phyloP scores from a whole-genome alignment of 1,140 invertebrate genomes.

The Drosophila mayri region DNA sequence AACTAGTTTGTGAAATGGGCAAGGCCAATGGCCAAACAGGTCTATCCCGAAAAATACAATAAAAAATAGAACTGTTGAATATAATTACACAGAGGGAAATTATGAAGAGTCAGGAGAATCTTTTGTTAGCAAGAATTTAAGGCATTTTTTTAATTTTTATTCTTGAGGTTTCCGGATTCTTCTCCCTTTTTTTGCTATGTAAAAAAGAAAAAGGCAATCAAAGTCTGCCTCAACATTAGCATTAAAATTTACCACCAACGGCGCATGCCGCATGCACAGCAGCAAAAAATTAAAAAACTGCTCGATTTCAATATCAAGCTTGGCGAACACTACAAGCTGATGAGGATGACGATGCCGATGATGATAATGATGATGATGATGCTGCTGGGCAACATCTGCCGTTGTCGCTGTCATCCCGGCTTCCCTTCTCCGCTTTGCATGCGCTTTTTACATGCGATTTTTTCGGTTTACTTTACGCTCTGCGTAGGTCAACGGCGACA shows the following conservation, averaged over 20 bases:
- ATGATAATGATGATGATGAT: constrained; percentile 26
- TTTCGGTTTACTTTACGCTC: constrained; percentile 65
- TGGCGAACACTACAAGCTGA: constrained; percentile 25
- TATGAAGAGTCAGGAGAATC: neutral
- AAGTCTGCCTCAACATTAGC: constrained; percentile 31
- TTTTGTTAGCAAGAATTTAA: neutral
- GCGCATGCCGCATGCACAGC: constrained; percentile 57
- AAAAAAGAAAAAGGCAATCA: constrained; percentile 23
- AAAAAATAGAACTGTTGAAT: constrained; percentile 19
- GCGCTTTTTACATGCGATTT: constrained; percentile 66
- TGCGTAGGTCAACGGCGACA: constrained; percentile 80
- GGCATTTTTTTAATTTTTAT: too few species aligned
- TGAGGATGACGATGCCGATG: constrained; percentile 12
- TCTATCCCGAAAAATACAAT: constrained; percentile 50
- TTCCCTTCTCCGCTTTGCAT: constrained; percentile 55
- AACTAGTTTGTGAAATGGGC: constrained; percentile 64
- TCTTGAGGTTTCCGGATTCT: neutral
- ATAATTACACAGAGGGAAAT: neutral
- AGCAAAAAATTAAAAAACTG: constrained; percentile 60
- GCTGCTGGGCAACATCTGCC: constrained; percentile 77
- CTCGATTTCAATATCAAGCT: constrained; percentile 69
- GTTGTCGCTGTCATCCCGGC: constrained; percentile 50
- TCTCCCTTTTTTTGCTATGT: constrained; percentile 10
- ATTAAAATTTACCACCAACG: constrained; percentile 78
- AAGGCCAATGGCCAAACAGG: constrained; percentile 56